Evolutionary conservation across 2,888 invertebrate species (phyloP), one percentile per base, ranked within the genome.

Genomic region (Pseudoips prasinana): DNA sequence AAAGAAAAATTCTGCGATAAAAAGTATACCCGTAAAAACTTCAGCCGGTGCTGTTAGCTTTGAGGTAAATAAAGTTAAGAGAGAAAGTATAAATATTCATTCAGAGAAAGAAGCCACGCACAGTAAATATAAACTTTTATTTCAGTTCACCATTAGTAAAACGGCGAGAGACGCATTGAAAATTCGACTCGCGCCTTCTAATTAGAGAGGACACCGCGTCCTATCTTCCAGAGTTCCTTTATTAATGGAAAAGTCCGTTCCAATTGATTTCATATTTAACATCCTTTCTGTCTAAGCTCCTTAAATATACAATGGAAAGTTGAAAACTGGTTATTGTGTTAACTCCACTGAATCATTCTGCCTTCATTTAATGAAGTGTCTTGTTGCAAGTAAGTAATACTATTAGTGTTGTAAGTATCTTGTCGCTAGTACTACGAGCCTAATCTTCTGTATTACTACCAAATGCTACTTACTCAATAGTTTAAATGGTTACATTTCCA

Each of bases 41-140:
- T 76, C 40, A 53, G 55, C 56, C 59, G 29, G 25, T 38, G 49
- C 58, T 44, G 51, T 59, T 62, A 60, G 64, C 74, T 75, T 76
- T 71, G 75, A 82, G 78, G 78, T 80, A 73, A 80, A 80, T 74
- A 78, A 72, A 71, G 72, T 66, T 67, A 65, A 75, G 67, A 70
- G 69, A 66, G 63, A 73, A 70, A 70, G 70, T 80, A 87, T 87
- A 85, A 87, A 86, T 85, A 86, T 85, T 86, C 81, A 87, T 86
- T 76, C 60, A 52, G 55, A 60, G 69, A 66, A 65, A 70, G 71
- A 69, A 67, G 58, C 72, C 70, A 83, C 81, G 82, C 81, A 82
- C 82, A 73, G 78, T 81, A 85, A 86, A 84, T 83, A 86, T 76
- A 84, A 86, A 86, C 83, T 87, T 86, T 85, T 85, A 83, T 85